Evolutionary conservation across 1,140 invertebrate species (phyloP), one percentile per base, ranked within the genome.

Genomic region (Phymastichus coffea): DNA sequence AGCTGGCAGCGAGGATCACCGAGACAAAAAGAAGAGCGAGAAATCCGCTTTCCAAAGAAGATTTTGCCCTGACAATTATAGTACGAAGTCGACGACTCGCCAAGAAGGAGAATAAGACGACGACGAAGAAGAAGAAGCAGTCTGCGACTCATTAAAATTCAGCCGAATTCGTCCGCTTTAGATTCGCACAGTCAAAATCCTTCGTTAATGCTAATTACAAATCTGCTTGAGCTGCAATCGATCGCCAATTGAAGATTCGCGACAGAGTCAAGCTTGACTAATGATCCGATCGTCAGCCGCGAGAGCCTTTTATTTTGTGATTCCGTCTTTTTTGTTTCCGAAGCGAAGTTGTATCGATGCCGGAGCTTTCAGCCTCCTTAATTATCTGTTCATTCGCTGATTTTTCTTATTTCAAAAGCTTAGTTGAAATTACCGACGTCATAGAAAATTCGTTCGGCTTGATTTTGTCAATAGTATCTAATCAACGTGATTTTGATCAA

Each of bases 171-270:
- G 20, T 12, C 17, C 10, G 17, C 14, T 25, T 37, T 61, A 4
- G 20, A 48, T 8, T 58, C 35, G 20, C 37, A 49, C 37, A 19
- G 26, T 35, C 41, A 56, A 60, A 66, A 43, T 52, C 23, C 37
- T 47, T 63, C 43, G 47, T 57, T 61, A 61, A 55, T 56, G 54
- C 38, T 61, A 63, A 63, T 66, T 58, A 55, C 43, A 20, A 25
- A 47, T 56, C 19, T 12, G 17, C 28, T 44, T 22, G 3, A n/a
- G n/a, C 12, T 25, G n/a, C 19, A 2, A 52, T 58, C 38, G 40
- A 58, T 43, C 22, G 23, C 22, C 23, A 38, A 40, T 57, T 47
- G 43, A 57, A 23, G n/a, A 44, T 55, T 55, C 14, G 17, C 15
- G 33, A n/a, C n/a, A n/a, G n/a, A 57, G 20, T 49, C 25, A 41